Percentiles rank a stretch among this genome's conserved stretches.
phyloP scores from a whole-genome alignment of 2,113 vertebrate genomes.

The Brachionichthys hirsutus region DNA sequence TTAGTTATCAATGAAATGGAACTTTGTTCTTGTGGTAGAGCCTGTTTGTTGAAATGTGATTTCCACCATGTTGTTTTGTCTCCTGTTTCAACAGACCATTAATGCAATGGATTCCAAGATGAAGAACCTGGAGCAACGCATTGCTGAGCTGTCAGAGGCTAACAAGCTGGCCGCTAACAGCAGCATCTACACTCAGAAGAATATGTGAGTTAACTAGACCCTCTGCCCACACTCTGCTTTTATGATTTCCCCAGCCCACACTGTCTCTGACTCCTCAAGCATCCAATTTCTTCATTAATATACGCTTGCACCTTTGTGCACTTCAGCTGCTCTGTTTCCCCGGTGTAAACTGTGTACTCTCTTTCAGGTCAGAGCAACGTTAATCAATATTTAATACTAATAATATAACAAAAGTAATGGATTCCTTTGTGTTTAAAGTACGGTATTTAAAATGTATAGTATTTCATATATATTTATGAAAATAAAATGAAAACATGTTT shows the following conservation, averaged over 20 bases:
- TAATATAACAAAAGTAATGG: neutral
- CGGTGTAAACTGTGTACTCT: slow-evolving; percentile 8
- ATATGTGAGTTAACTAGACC: slow-evolving; percentile 87
- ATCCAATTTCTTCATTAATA: slow-evolving; percentile 38
- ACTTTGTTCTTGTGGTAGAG: neutral
- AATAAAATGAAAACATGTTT: no score
- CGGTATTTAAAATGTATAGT: no score
- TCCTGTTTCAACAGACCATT: slow-evolving; percentile 84
- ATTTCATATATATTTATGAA: no score
- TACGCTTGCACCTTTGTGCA: slow-evolving; percentile 9
- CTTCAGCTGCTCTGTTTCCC: neutral
- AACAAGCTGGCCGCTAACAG: slow-evolving; percentile 98
- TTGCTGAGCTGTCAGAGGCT: slow-evolving; percentile 94
- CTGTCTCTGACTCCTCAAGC: slow-evolving; percentile 6
- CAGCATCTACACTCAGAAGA: slow-evolving; percentile 98
- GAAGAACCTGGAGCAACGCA: slow-evolving; percentile 96
- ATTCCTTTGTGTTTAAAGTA: no score
- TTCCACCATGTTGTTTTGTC: slow-evolving; percentile 4
- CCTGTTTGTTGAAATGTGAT: neutral
- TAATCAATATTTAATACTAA: neutral
- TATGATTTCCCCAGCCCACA: slow-evolving; percentile 21
- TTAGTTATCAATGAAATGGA: slow-evolving; percentile 12
- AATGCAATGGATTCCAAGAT: slow-evolving; percentile 99
- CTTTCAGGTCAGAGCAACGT: no score
- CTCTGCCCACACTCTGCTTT: slow-evolving; percentile 45